Conservation (phyloP, 2,797 vertebrate species). For the Aselliscus stoliczkanus region DNA sequence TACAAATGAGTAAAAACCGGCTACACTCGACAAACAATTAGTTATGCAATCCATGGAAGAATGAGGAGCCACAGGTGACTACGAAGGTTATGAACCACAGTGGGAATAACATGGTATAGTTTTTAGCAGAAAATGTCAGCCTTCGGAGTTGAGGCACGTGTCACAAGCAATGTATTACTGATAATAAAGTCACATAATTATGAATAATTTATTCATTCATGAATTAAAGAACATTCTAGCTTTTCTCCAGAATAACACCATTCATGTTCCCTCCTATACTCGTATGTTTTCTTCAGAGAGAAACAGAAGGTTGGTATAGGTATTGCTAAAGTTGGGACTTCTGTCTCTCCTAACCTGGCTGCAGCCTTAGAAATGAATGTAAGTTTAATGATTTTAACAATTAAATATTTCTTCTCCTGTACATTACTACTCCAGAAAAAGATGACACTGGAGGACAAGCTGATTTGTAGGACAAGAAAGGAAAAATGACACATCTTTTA, state of each 20-base stretch:
- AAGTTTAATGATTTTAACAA: background rate
- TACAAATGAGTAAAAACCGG: background rate
- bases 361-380: background rate
- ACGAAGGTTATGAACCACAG: background rate
- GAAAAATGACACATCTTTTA: background rate
- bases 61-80: background rate
- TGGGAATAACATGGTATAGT: background rate
- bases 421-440: background rate
- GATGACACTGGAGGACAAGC: background rate
- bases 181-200: background rate
- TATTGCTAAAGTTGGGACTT: background rate
- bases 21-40: background rate
- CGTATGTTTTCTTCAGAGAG: background rate
- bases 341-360: background rate
- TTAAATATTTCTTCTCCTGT: background rate
- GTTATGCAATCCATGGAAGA: background rate
- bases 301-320: background rate
- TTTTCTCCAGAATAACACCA: background rate
- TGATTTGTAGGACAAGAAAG: background rate
- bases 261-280: background rate
- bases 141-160: background rate
- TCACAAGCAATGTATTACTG: background rate
- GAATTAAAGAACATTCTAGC: constrained; percentile 35
- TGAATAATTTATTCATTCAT: constrained; percentile 38
- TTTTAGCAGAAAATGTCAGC: background rate